These are phyloP conservation scores for Chrysogorgia sp. DNA, from an alignment of 92 coral and sea anemone species.

Conservation along the genomic window DNA sequence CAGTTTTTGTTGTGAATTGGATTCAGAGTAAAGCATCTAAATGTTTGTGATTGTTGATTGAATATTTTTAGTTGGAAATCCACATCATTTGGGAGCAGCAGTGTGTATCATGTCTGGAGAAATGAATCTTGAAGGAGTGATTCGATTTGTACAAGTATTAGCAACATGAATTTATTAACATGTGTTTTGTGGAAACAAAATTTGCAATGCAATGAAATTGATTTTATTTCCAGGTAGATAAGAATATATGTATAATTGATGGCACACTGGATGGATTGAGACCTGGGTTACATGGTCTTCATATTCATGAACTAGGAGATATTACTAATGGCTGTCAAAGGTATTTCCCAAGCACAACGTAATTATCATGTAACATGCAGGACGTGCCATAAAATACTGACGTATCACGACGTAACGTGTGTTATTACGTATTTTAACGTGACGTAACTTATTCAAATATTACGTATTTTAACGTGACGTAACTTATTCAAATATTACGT, in stretches of 20 bases:
- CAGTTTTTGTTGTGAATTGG: too few species aligned
- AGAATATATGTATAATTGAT: constrained; percentile 84
- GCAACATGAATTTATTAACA: neutral
- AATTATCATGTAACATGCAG: too few species aligned
- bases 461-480: too few species aligned
- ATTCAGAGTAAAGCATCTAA: too few species aligned
- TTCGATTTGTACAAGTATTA: constrained; percentile 82
- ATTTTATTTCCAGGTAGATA: constrained; percentile 62
- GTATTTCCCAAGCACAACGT: too few species aligned
- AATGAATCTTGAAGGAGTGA: constrained; percentile 69
- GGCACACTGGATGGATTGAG: constrained; percentile 87
- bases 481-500: too few species aligned
- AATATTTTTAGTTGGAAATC: constrained; percentile 28
- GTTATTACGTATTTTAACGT: too few species aligned
- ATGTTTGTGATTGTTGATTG: too few species aligned
- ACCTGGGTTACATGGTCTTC: constrained; percentile 87
- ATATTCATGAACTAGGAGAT: constrained; percentile 93
- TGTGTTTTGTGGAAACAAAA: neutral
- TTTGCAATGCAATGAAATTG: neutral
- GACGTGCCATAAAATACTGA: too few species aligned
- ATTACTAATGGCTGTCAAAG: constrained; percentile 83
- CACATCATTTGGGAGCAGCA: constrained; percentile 84
- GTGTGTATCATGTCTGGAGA: constrained; percentile 79
- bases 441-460: too few species aligned
- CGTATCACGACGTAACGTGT: too few species aligned